These are phyloP conservation scores for Sphenopsis melanotis DNA, from an alignment of 2,797 vertebrate species.

Conservation along the genomic window DNA sequence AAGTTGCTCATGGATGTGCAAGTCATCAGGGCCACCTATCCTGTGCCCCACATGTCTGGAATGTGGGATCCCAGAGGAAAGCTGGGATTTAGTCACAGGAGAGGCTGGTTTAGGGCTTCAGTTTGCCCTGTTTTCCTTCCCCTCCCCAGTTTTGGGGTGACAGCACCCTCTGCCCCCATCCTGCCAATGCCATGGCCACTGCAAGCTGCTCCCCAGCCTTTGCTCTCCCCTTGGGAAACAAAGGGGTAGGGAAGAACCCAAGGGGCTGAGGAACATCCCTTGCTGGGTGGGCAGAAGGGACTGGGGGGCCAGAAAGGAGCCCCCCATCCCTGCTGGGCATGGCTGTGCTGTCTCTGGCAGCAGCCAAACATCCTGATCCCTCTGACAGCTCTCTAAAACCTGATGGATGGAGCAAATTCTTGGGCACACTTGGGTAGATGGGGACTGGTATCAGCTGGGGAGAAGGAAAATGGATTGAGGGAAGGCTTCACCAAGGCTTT, in stretches of 20 bases:
- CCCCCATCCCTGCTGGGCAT: fast-evolving
- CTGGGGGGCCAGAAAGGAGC: neutral
- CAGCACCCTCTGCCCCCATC: fast-evolving
- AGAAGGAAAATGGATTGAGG: conserved; percentile 56
- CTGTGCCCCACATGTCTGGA: fast-evolving
- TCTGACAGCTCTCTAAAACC: neutral
- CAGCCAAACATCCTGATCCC: neutral
- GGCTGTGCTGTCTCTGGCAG: neutral
- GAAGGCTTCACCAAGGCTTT: conserved; percentile 61
- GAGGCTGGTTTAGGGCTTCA: neutral
- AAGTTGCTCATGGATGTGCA: neutral
- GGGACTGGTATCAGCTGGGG: conserved; percentile 20
- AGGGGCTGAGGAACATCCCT: neutral
- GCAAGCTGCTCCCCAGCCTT: neutral
- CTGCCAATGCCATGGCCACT: neutral
- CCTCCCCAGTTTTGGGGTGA: neutral
- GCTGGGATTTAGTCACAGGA: neutral
- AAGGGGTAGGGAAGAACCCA: neutral
- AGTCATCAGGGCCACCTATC: neutral
- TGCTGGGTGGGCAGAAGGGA: neutral
- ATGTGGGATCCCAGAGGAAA: neutral
- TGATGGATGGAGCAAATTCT: conserved; percentile 25
- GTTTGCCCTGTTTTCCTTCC: neutral
- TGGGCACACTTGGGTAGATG: neutral
- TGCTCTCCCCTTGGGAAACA: neutral